Evolutionary conservation across 2,888 invertebrate genomes (phyloP).

Genomic region (Machimus atricapillus): DNA sequence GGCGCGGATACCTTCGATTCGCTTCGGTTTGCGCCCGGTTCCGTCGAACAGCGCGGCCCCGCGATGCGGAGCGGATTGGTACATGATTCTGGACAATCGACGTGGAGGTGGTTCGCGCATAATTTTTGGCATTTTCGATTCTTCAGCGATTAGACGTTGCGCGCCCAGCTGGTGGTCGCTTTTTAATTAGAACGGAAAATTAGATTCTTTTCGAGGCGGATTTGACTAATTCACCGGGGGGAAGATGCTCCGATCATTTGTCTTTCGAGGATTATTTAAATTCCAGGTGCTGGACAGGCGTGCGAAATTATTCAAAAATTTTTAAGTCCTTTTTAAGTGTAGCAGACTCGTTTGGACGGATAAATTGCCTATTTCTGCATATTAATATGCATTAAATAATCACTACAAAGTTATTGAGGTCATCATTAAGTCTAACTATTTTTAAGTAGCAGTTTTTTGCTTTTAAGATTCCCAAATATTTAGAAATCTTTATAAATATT

Average conservation of each 20-base stretch:
- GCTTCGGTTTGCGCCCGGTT: not conserved
- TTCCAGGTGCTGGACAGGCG: not conserved
- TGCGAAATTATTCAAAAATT: not conserved
- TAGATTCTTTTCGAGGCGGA: not conserved
- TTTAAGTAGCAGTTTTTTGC: too few relatives aligned
- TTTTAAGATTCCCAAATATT: too few relatives aligned
- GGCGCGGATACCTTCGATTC: not conserved
- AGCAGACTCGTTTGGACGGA: not conserved
- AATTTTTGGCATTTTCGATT: not conserved
- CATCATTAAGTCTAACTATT: too few relatives aligned
- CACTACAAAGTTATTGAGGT: too few relatives aligned
- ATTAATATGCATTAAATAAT: too few relatives aligned
- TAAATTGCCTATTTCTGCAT: too few relatives aligned
- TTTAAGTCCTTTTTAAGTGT: not conserved
- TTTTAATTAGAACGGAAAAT: not conserved
- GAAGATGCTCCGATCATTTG: not conserved
- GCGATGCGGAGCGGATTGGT: not conserved
- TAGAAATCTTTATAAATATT: too few relatives aligned
- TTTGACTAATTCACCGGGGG: not conserved
- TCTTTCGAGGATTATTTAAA: not conserved
- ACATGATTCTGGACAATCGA: not conserved
- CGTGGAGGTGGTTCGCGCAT: not conserved
- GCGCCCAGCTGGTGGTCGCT: not conserved
- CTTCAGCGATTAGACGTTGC: not conserved
- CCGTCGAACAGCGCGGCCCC: not conserved